Evolutionary conservation across 2,888 invertebrate species (phyloP).

Genomic region (Harpagoxenus sublaevis): DNA sequence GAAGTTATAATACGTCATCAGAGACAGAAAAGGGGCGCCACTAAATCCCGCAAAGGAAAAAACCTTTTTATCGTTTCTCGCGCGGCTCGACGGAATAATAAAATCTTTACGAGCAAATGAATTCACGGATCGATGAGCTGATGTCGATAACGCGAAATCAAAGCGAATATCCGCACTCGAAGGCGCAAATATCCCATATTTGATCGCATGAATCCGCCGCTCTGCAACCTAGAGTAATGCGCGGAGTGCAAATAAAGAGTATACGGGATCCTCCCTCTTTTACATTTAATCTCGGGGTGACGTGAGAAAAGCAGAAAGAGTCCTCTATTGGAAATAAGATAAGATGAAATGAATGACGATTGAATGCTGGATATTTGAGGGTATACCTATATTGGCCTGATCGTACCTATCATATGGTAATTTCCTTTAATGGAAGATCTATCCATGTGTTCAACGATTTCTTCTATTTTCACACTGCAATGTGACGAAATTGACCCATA

Average conservation of each 20-base stretch:
- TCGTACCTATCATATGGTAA: slow-evolving; percentile 60
- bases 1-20: background rate
- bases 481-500: background rate
- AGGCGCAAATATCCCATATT: slow-evolving; percentile 72
- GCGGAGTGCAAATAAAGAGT: slow-evolving; percentile 59
- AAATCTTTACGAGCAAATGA: slow-evolving; percentile 65
- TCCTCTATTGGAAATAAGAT: slow-evolving; percentile 42
- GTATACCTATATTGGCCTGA: slow-evolving; percentile 60
- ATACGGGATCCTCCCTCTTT: slow-evolving; percentile 66
- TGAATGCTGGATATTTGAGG: slow-evolving; percentile 43
- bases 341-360: slow-evolving; percentile 54
- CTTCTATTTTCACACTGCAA: background rate
- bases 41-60: slow-evolving; percentile 17
- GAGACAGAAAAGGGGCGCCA: slow-evolving; percentile 11
- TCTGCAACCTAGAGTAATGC: slow-evolving; percentile 34
- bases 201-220: slow-evolving; percentile 69
- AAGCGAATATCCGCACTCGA: slow-evolving; percentile 72
- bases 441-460: slow-evolving; percentile 3
- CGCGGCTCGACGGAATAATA: slow-evolving; percentile 39
- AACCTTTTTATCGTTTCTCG: slow-evolving; percentile 37
- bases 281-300: slow-evolving; percentile 78
- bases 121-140: slow-evolving; percentile 66
- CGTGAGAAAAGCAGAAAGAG: slow-evolving; percentile 61
- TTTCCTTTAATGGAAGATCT: slow-evolving; percentile 54
- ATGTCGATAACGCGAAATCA: slow-evolving; percentile 75